Conservation (phyloP, 2,113 vertebrate species). For the Scartelaos histophorus region DNA sequence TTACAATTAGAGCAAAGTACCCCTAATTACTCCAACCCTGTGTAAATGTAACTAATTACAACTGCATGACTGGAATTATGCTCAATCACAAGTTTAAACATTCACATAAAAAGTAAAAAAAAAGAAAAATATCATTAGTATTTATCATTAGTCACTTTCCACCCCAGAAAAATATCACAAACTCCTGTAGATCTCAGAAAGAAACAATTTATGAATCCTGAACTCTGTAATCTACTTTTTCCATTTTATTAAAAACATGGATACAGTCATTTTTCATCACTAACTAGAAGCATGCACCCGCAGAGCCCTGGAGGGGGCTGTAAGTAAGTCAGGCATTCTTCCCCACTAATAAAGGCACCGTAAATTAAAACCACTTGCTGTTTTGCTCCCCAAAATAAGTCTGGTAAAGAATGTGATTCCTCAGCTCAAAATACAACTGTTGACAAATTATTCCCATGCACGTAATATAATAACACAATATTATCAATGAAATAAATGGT, state of each 20-base stretch:
- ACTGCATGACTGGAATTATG: no score
- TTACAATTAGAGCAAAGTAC: no score
- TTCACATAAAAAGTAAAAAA: no score
- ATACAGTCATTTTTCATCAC: slow-evolving; percentile 58
- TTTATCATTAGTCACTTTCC: no score
- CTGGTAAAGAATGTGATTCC: slow-evolving; percentile 46
- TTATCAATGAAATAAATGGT: no score
- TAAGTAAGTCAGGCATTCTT: slow-evolving; percentile 64
- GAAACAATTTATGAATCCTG: slow-evolving; percentile 20
- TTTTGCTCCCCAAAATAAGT: slow-evolving; percentile 60
- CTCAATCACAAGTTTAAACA: no score
- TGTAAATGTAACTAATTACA: no score
- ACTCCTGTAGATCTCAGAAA: neutral
- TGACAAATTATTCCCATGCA: slow-evolving; percentile 36
- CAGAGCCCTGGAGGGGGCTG: slow-evolving; percentile 34
- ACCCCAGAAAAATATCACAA: neutral
- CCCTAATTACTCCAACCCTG: no score
- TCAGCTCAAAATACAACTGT: slow-evolving; percentile 50
- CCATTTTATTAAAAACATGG: slow-evolving; percentile 67
- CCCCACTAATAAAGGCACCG: slow-evolving; percentile 62
- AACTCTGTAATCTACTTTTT: slow-evolving; percentile 18
- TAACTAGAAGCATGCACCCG: slow-evolving; percentile 26
- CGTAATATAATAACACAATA: slow-evolving; percentile 19
- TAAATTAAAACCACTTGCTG: slow-evolving; percentile 73
- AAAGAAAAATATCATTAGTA: no score